A percentile compares a stretch with the other conserved stretches of the same genome.
Conservation (phyloP, 2,888 invertebrate species). For the Cephus spinipes region DNA sequence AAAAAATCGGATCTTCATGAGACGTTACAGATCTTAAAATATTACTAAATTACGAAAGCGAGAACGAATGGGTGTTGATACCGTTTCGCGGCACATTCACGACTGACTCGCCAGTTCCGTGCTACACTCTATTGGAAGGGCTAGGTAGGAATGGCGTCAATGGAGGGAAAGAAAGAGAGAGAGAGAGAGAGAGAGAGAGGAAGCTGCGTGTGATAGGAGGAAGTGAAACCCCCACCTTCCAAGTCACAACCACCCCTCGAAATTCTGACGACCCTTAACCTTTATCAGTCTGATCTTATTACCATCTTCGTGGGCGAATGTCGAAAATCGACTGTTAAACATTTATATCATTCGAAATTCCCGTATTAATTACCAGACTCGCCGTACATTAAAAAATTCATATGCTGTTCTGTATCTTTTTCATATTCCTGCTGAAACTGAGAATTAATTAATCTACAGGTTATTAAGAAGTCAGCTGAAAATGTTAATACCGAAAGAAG, state of each 20-base stretch:
- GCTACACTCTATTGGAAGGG: neutral
- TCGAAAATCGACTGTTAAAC: neutral
- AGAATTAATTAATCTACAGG: neutral
- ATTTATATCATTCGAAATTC: neutral
- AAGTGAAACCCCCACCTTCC: neutral
- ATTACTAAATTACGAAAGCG: neutral
- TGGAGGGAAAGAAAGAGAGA: neutral
- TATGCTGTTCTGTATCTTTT: neutral
- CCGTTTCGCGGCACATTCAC: neutral
- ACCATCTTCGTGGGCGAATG: neutral
- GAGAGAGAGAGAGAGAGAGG: neutral
- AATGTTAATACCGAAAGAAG: neutral
- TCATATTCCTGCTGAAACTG: neutral
- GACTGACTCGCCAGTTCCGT: neutral
- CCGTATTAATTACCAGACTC: neutral
- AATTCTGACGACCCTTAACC: neutral
- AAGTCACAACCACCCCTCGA: neutral
- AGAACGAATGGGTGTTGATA: neutral
- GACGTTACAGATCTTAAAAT: neutral
- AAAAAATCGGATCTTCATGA: neutral
- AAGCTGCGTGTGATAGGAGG: neutral
- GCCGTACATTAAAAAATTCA: neutral
- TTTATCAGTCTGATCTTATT: neutral
- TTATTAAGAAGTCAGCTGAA: neutral
- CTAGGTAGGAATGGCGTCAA: neutral